Percentiles rank a stretch among this genome's conserved stretches.
These are phyloP conservation scores for Eurois occulta DNA, from an alignment of 2,888 invertebrate species.

Conservation along the genomic window DNA sequence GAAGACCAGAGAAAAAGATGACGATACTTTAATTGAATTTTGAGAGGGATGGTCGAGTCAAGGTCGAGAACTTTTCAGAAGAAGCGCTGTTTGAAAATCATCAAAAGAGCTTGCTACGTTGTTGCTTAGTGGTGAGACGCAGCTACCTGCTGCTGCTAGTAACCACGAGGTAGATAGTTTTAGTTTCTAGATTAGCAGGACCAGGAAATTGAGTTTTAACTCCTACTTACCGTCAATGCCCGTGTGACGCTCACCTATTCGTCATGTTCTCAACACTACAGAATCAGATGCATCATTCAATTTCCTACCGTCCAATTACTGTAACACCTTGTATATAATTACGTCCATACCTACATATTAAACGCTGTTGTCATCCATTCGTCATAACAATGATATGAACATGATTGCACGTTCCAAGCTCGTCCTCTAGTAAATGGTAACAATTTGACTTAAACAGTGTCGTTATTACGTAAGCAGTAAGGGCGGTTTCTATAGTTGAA, in stretches of 20 bases:
- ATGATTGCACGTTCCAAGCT: conserved; percentile 72
- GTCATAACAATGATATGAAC: conserved; percentile 71
- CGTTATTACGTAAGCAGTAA: conserved; percentile 22
- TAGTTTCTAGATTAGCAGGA: too few relatives aligned
- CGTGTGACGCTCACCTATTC: conserved; percentile 22
- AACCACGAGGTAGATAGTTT: background rate
- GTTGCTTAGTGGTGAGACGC: background rate
- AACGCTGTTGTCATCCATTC: conserved; percentile 69
- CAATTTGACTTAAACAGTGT: background rate
- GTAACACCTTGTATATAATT: conserved; percentile 39
- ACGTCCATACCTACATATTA: conserved; percentile 38
- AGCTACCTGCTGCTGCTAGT: background rate
- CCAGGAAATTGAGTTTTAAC: background rate
- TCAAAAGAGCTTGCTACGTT: background rate
- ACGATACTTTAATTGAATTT: background rate
- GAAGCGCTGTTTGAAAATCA: background rate
- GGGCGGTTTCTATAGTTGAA: conserved; percentile 13
- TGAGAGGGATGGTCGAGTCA: background rate
- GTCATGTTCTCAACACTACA: conserved; percentile 28
- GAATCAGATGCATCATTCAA: conserved; percentile 40
- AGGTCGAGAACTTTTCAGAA: background rate
- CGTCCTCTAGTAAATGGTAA: conserved; percentile 14
- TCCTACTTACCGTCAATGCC: conserved; percentile 1
- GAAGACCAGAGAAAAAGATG: background rate
- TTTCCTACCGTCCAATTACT: conserved; percentile 39